phyloP scores from a whole-genome alignment of 2,797 vertebrate species.

The Pagetopsis macropterus region DNA sequence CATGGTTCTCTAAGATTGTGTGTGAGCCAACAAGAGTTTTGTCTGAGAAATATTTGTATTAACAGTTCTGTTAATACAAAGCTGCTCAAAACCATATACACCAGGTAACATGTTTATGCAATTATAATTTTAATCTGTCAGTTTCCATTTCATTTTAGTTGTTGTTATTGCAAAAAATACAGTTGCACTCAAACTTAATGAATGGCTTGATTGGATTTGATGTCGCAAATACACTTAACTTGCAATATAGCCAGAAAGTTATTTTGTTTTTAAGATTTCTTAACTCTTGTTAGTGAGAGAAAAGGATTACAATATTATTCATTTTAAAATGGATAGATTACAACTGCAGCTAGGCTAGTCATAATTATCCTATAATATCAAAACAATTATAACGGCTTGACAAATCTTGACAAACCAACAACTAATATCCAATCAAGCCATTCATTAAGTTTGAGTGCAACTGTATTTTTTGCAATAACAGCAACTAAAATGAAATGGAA shows the following conservation, averaged over 20 bases:
- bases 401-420: too few relatives aligned
- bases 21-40: neutral
- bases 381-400: neutral
- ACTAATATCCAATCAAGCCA: neutral
- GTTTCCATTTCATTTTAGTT: neutral
- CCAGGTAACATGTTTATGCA: neutral
- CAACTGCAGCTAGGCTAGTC: neutral
- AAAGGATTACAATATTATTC: neutral
- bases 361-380: neutral
- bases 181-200: neutral
- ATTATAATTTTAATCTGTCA: neutral
- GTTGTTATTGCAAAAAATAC: neutral
- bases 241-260: neutral
- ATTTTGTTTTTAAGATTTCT: neutral
- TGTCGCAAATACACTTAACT: neutral
- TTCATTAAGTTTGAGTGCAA: neutral
- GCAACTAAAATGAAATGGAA: neutral
- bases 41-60: neutral
- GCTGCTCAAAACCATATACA: neutral
- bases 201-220: neutral
- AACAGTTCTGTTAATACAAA: neutral
- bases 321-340: neutral
- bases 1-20: constrained; percentile 10
- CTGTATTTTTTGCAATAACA: neutral
- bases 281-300: neutral